Conservation (phyloP, 2,113 vertebrate genomes). For the Pao palembangensis region DNA sequence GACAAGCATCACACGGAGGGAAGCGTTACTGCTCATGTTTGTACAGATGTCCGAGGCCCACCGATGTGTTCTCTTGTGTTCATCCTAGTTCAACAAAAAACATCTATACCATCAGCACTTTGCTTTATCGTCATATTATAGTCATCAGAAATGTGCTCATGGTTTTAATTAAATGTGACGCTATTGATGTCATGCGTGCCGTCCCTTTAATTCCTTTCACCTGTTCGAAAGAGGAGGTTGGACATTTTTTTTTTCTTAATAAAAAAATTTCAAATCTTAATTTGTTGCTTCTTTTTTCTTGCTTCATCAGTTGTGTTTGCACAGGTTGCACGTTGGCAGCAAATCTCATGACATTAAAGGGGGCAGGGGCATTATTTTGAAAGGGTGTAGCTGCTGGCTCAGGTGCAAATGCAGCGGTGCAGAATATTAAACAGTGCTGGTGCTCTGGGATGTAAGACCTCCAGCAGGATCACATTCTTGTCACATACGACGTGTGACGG, state of each 20-base stretch:
- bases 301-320: neutral
- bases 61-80: neutral
- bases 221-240: too few species aligned
- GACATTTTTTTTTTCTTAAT: too few species aligned
- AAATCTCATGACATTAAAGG: conserved; percentile 28
- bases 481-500: conserved; percentile 8
- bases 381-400: conserved; percentile 27
- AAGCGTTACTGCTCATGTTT: too few species aligned
- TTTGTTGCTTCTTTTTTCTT: neutral
- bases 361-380: conserved; percentile 9
- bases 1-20: conserved; percentile 2
- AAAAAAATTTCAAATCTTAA: too few species aligned
- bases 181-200: too few species aligned
- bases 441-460: conserved; percentile 14
- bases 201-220: too few species aligned
- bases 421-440: conserved; percentile 42
- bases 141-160: too few species aligned
- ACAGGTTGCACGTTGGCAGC: neutral
- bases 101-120: too few species aligned
- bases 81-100: too few species aligned
- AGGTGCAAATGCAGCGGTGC: conserved; percentile 17
- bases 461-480: conserved; percentile 17
- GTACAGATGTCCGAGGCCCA: neutral
- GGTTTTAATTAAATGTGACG: too few species aligned
- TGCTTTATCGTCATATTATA: too few species aligned